Conservation (phyloP, 2,888 invertebrate species). For the Cantharis rustica region DNA sequence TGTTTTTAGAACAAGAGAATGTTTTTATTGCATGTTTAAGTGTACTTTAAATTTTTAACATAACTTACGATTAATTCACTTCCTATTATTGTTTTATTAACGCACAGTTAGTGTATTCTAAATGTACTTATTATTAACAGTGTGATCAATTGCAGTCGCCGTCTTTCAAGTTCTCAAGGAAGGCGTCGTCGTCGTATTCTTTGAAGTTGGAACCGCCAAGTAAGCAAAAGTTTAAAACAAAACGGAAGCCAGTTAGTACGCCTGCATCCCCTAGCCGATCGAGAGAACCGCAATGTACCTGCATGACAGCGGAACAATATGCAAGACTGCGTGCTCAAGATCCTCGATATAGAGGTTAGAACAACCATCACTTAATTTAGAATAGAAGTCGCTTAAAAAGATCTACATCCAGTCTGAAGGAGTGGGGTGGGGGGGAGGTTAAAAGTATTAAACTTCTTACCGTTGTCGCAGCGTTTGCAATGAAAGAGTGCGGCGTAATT, state of each 20-base stretch:
- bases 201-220: conserved; percentile 89
- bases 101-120: conserved; percentile 35
- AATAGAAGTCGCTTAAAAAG: background rate
- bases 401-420: too few species aligned
- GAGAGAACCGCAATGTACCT: conserved; percentile 91
- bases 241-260: conserved; percentile 90
- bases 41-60: background rate
- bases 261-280: conserved; percentile 90
- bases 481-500: too few species aligned
- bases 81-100: conserved; percentile 8
- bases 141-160: conserved; percentile 86
- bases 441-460: too few species aligned
- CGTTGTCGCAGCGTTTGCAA: too few species aligned
- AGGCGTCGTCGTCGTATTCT: conserved; percentile 96
- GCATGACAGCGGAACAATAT: conserved; percentile 93
- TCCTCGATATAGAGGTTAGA: conserved; percentile 72
- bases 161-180: conserved; percentile 96
- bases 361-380: background rate
- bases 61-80: background rate
- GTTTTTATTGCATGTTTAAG: background rate
- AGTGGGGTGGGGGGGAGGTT: too few species aligned
- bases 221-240: conserved; percentile 85
- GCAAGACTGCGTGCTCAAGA: conserved; percentile 84
- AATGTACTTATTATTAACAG: conserved; percentile 56
- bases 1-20: background rate